Conservation (phyloP, 2,113 vertebrate genomes). For the Ceyx margarethae region DNA sequence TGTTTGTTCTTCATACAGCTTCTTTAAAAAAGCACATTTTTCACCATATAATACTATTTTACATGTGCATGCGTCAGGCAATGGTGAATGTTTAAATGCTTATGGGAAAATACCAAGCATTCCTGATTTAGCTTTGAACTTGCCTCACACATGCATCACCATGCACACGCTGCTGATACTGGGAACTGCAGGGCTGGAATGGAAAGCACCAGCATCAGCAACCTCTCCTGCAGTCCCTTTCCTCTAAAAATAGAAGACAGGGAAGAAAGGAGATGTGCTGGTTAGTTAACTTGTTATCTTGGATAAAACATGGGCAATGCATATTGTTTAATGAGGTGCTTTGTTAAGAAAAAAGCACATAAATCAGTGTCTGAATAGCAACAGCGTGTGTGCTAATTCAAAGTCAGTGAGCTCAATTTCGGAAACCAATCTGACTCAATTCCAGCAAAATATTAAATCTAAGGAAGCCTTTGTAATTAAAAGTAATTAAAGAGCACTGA, state of each 20-base stretch:
- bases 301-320: background rate
- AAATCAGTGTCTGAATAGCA: constrained; percentile 34
- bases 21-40: background rate
- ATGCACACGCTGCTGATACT: background rate
- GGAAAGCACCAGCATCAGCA: background rate
- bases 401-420: background rate
- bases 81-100: background rate
- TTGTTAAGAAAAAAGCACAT: constrained; percentile 46
- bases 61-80: background rate
- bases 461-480: background rate
- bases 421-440: constrained; percentile 31
- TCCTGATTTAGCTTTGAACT: background rate
- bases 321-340: constrained; percentile 35
- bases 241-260: background rate
- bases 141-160: fast-evolving
- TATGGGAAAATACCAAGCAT: background rate
- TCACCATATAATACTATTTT: background rate
- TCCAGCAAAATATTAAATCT: constrained; percentile 44
- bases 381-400: background rate
- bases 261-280: background rate
- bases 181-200: background rate
- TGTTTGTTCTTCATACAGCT: background rate
- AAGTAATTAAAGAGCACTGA: constrained; percentile 7
- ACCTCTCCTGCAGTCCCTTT: background rate
- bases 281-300: constrained; percentile 22